Evolutionary conservation across 2,113 vertebrate genomes (phyloP), one percentile per base, ranked within the genome.

Genomic region (Macquaria ambigua): DNA sequence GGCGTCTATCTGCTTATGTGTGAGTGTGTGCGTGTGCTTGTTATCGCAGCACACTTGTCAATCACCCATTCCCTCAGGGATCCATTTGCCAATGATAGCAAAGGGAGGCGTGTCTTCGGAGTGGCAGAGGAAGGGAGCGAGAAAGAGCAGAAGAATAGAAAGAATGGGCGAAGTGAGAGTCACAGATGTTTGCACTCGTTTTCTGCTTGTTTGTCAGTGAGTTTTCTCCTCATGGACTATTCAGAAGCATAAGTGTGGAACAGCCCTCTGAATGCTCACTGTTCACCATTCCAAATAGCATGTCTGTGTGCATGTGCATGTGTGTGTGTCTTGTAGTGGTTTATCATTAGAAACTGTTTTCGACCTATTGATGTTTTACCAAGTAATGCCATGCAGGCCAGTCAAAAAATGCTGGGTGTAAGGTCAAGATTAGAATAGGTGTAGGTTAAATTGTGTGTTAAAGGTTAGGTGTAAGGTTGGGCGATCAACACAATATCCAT

Each of bases 131-230:
- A 81, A 70, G 62, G 82, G 53, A 83, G 81, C 1, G 77, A 85
- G 56, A 69, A 73, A 15, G n/a, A 48, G 48, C 43, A 64, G 66
- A 52, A 81, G 74, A 82, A 84, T 63, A 48, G 80, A 69, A 69
- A 77, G 87, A 88, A 86, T 59, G 69, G 58, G 58, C 23, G 70
- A 66, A 81, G 81, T 82, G 83, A 84, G 81, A 92, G 77, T 76
- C 86, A 81, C 90, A 91, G 91, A 89, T 90, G 88, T 90, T 76
- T 78, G 48, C 58, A 39, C 43, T 81, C 21, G 10, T 90, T 76
- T 81, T 79, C 28, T 39, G 34, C 61, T 69, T 10, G 11, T 84
- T 74, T 69, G 79, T 90, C 48, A 77, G 67, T 52, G 15, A 46
- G 11, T 71, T 84, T 81, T 70, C 37, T 82, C 41, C 52, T 81